These are phyloP conservation scores for Scotopteryx bipunctaria DNA, from an alignment of 2,888 invertebrate species.

Conservation along the genomic window DNA sequence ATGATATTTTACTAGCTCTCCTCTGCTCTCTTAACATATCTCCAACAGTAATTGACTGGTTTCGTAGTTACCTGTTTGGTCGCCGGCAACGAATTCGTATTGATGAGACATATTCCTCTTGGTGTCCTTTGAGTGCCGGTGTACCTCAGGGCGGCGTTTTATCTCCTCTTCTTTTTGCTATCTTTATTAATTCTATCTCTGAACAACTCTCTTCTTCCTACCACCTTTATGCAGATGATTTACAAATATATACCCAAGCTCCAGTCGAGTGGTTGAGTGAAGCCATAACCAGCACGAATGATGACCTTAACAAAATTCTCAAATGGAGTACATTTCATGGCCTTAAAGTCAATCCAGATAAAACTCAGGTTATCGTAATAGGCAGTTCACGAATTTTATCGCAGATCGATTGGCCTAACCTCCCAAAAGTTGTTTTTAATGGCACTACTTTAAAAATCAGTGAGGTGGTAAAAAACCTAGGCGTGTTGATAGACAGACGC, in stretches of 20 bases:
- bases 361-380: no score
- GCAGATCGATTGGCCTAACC: no score
- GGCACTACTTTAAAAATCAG: no score
- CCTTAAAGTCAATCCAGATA: no score
- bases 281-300: no score
- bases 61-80: constrained; percentile 18
- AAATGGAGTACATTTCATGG: no score
- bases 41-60: constrained; percentile 8
- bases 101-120: no score
- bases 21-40: constrained; percentile 13
- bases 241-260: constrained; percentile 3
- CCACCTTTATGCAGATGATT: constrained; percentile 14
- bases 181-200: constrained; percentile 10
- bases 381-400: no score
- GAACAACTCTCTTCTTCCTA: constrained; percentile 1
- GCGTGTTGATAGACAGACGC: neutral
- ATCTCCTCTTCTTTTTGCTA: constrained; percentile 11
- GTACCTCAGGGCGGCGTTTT: constrained; percentile 14
- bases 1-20: neutral
- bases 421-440: no score
- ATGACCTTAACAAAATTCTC: no score
- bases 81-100: no score
- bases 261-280: no score
- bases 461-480: constrained; percentile 1
- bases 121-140: constrained; percentile 7